These are phyloP conservation scores for Barnardius zonarius DNA, from an alignment of 2,113 vertebrate genomes.

Conservation along the genomic window DNA sequence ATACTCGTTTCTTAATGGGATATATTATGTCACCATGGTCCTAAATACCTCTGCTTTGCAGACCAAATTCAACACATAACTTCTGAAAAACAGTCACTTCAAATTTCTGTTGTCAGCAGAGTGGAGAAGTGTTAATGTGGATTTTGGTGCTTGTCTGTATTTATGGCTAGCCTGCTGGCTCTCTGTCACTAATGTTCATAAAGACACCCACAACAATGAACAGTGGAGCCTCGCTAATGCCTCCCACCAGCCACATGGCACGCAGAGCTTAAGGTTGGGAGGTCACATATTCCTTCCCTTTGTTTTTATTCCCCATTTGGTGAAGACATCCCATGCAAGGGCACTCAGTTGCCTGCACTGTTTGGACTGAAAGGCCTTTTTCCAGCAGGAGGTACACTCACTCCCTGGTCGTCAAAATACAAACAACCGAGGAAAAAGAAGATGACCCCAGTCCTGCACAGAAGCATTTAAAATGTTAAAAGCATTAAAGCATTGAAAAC, in stretches of 20 bases:
- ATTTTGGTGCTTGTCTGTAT: conserved; percentile 42
- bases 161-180: conserved; percentile 14
- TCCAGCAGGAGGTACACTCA: neutral
- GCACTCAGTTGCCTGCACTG: neutral
- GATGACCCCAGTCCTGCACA: neutral
- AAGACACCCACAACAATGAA: conserved; percentile 59
- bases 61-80: neutral
- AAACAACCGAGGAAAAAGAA: neutral
- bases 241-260: conserved; percentile 56
- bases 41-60: neutral
- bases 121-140: neutral
- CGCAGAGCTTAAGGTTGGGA: conserved; percentile 29
- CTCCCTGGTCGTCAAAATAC: neutral
- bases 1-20: neutral
- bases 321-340: neutral
- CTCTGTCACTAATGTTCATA: conserved; percentile 36
- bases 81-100: neutral
- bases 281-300: conserved; percentile 45
- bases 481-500: neutral
- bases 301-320: neutral
- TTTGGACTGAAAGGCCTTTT: neutral
- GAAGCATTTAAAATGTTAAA: neutral
- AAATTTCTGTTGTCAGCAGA: neutral
- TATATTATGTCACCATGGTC: neutral
- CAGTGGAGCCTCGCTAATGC: conserved; percentile 6